Percentiles rank a stretch among this genome's conserved stretches.
Conservation (phyloP, 1,140 invertebrate genomes). For the Drosophila pseudoobscura region DNA sequence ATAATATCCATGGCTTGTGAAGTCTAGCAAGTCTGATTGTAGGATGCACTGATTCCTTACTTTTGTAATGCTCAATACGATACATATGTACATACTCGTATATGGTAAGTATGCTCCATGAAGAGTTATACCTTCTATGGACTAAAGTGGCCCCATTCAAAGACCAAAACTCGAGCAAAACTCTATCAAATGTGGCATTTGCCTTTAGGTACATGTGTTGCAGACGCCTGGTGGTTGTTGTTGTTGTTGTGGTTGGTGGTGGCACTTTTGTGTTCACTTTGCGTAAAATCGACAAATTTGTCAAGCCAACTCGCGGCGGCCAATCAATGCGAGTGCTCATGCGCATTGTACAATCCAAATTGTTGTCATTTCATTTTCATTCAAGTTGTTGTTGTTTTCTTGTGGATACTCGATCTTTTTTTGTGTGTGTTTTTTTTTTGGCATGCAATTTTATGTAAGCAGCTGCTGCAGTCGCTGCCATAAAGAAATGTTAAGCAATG, state of each 20-base stretch:
- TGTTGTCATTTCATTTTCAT: slow-evolving; percentile 66
- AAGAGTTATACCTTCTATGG: too few species aligned
- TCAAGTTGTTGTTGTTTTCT: slow-evolving; percentile 18
- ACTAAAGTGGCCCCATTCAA: too few species aligned
- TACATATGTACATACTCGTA: too few species aligned
- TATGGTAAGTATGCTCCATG: too few species aligned
- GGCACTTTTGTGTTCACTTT: slow-evolving; percentile 25
- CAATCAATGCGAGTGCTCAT: slow-evolving; percentile 59
- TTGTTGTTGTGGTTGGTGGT: slow-evolving; percentile 1
- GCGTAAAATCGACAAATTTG: slow-evolving; percentile 69
- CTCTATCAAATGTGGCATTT: slow-evolving; percentile 50
- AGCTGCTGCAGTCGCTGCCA: slow-evolving; percentile 43
- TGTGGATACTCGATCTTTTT: background rate
- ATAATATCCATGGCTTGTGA: too few species aligned
- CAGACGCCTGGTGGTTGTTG: background rate
- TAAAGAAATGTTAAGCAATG: slow-evolving; percentile 64
- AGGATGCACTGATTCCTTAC: too few species aligned
- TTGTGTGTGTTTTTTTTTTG: slow-evolving; percentile 9
- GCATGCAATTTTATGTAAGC: slow-evolving; percentile 54
- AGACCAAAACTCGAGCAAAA: slow-evolving; percentile 13
- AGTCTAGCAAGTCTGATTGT: too few species aligned
- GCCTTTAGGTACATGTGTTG: slow-evolving; percentile 59
- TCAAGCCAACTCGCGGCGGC: slow-evolving; percentile 36
- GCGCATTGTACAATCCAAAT: slow-evolving; percentile 68
- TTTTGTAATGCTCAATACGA: too few species aligned